Evolutionary conservation across 1,140 invertebrate species (phyloP), one percentile per base, ranked within the genome.

Genomic region (Aleiodes sp.): DNA sequence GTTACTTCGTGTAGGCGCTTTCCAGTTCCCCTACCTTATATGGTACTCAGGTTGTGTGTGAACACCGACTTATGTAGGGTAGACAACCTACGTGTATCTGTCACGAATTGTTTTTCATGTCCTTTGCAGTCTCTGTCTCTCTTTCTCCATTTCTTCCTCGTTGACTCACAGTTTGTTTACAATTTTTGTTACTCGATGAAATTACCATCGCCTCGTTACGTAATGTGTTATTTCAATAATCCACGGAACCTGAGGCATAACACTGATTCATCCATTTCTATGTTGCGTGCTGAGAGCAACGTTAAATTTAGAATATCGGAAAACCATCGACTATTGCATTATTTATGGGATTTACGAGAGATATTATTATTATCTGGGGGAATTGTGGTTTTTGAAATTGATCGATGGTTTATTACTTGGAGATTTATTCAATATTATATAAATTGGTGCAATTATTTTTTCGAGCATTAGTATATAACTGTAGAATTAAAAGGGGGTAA

Each of bases 41-140:
- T 59, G 56, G 56, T 29, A 31, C 26, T 28, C 26, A 14, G 56
- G 28, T 31, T 59, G 39, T 4, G 3, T 6, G 9, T 43, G 39
- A 6, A 43, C n/a, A 43, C 10, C 4, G n/a, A 35, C 21, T 24
- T 31, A 59, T 59, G 56, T 59, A 31, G 56, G 28, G 56, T 59
- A 59, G 12, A 59, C 56, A 59, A 59, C 56, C 56, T 59, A 59
- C 56, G 28, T 52, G 46, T 59, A 59, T 59, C 28, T 24, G 28
- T 59, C 56, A 28, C 24, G 9, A 31, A 14, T 31, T 59, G 14
- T 59, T 52, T 6, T 52, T 52, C n/a, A n/a, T n/a, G n/a, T n/a
- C n/a, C n/a, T n/a, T n/a, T n/a, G n/a, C n/a, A n/a, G n/a, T n/a
- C 8, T 19, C 19, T 19, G 1, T 19, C 19, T 52, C 21, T 26